Percentiles rank a stretch among this genome's conserved stretches.
phyloP scores from a whole-genome alignment of 1,140 invertebrate species.

The Diorhabda carinulata region DNA sequence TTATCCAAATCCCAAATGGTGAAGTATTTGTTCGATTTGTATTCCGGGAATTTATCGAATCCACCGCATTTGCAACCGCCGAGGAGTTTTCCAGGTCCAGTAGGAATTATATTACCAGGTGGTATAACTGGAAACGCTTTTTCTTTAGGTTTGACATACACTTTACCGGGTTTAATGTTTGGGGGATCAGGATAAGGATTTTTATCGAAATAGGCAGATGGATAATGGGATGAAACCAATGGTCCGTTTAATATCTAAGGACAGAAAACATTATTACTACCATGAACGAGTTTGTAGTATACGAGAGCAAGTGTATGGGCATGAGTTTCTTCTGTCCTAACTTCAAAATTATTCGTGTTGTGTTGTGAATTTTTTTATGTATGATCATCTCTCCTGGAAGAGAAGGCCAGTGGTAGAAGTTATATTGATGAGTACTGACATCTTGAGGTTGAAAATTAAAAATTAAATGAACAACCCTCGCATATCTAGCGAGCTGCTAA shows the following conservation, averaged over 20 bases:
- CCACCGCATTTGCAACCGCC: conserved; percentile 43
- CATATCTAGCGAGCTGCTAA: too few species aligned
- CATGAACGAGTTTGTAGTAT: conserved; percentile 33
- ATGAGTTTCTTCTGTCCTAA: conserved; percentile 19
- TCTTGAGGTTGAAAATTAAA: too few species aligned
- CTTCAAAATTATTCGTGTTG: not conserved
- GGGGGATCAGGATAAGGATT: conserved; percentile 39
- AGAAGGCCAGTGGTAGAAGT: not conserved
- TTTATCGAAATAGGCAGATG: conserved; percentile 36
- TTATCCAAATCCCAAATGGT: conserved; percentile 21
- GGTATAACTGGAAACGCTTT: conserved; percentile 19
- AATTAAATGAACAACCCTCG: too few species aligned
- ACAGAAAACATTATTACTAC: conserved; percentile 30
- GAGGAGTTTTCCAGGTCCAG: conserved; percentile 37
- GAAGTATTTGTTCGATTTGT: conserved; percentile 34
- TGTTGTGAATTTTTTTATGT: not conserved
- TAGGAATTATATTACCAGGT: conserved; percentile 38
- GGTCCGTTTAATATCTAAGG: conserved; percentile 29
- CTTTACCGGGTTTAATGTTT: conserved; percentile 32
- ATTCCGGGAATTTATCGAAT: conserved; percentile 41
- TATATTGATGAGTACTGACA: too few species aligned
- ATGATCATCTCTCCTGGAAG: not conserved
- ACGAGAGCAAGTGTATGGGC: conserved; percentile 13
- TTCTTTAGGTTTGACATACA: conserved; percentile 34
- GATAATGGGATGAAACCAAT: conserved; percentile 30